Base-by-base conservation (phyloP, 2,113 vertebrate genomes). In the Bothrops jararaca region DNA sequence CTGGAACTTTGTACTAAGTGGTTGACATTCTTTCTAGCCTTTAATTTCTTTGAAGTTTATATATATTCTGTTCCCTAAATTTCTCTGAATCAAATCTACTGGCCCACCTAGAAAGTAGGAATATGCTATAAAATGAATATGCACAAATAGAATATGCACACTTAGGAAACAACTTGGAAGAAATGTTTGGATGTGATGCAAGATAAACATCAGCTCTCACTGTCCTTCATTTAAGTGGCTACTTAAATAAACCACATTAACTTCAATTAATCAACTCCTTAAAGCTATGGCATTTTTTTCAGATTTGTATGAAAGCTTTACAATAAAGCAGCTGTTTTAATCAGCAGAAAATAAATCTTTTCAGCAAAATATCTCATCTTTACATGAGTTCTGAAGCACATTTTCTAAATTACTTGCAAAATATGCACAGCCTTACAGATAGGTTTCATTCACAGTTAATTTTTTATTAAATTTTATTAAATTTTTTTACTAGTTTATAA, bases 391-490 rank as follows among this genome's bases (percentile, higher is more conserved):
- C 29, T 69, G 69, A 80, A 80, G 69, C 69, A 80, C 18, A 80
- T 80, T 80, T 80, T 80, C 69, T 39, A 22, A 20, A 80, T 80
- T 80, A 39, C 34, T 80, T 80, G 69, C 34, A 80, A 80, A 80
- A 80, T 80, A 39, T 39, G 69, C 13, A 80, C 34, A 80, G 34
- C 34, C 34, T 39, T 39, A 39, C 56, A 48, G 42, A 7, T 89
- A 1, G 39, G n/a, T 8, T 53, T 29, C 26, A 29, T 10, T 20
- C 45, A 93, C 50, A 89, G 94, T 93, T 24, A 91, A 2, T 93
- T 53, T 53, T 94, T 60, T 92, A 88, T 74, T 93, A 48, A 48
- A 92, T 18, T 52, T 94, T 42, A 42, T 42, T 42, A 42, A 42
- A 42, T n/a, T n/a, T 90, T 45, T 74, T 90, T 74, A 39, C n/a